Evolutionary conservation across 2,797 vertebrate species (phyloP), one percentile per base, ranked within the genome.

Genomic region (Coluber constrictor): DNA sequence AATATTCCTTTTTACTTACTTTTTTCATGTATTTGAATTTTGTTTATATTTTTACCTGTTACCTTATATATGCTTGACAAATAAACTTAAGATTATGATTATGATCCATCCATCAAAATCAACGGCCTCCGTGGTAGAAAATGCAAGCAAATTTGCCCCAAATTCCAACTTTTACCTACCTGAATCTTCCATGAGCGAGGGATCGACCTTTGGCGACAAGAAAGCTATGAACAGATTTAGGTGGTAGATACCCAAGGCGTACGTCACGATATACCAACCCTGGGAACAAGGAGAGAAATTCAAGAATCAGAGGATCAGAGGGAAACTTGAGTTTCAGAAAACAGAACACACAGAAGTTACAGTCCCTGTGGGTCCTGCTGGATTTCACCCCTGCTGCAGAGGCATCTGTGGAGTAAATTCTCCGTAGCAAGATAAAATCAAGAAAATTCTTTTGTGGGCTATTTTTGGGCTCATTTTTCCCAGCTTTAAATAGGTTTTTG

Each of bases 231-330:
- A 99, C 95, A 99, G 98, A 96, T 99, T 99, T 97, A 99, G 98
- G 96, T 99, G 99, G 98, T 99, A 99, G 97, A 99, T 99, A 95
- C 99, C 99, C 98, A 99, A 98, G 97, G 99, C 99, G 90, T 99
- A 99, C 94, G 99, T 99, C 97, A 99, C 98, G 96, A 99, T 99
- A 98, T 99, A 99, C 99, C 99, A 99, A 93, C 99, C 99, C 99
- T 99, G 97, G 16, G 95, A 97, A 96, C 94, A n/a, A n/a, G n/a
- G 32, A 12, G 7, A n/a, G 54, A 55, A 3, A 37, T 13, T 83
- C 32, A 93, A 27, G 29, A 59, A 18, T 3, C 3, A 37, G 27
- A 15, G 47, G 18, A 37, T 37, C 37, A 37, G 37, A 37, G 37
- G 37, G 37, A 37, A 37, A 37, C 1, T 37, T 37, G 37, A 37